A percentile compares a stretch with the other conserved stretches of the same genome.
Evolutionary conservation across 2,888 invertebrate species (phyloP).

Genomic region (Allacma fusca): DNA sequence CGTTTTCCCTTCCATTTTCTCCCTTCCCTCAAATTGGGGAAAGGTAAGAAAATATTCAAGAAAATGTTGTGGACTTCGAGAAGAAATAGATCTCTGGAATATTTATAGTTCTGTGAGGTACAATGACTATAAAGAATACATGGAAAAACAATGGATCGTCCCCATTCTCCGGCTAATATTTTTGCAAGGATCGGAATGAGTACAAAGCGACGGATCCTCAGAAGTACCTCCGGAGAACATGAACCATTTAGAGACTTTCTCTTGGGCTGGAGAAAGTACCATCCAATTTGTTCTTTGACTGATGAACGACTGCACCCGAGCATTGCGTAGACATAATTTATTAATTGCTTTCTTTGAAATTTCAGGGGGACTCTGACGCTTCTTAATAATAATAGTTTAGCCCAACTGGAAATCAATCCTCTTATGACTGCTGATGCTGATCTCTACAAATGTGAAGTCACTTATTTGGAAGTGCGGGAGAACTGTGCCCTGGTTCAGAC

Average conservation of each 20-base stretch:
- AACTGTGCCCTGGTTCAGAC: constrained; percentile 83
- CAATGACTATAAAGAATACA: constrained; percentile 40
- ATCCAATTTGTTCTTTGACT: too few relatives aligned
- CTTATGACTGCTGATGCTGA: constrained; percentile 79
- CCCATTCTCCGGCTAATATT: neutral
- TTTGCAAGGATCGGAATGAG: neutral
- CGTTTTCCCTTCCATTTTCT: too few relatives aligned
- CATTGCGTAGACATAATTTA: neutral
- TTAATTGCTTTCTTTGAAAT: constrained; percentile 41
- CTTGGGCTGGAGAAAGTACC: too few relatives aligned
- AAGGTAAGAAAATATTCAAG: constrained; percentile 4
- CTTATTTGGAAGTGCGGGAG: constrained; percentile 79
- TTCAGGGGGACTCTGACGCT: constrained; percentile 77
- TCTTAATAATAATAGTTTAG: constrained; percentile 72
- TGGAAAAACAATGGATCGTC: constrained; percentile 37
- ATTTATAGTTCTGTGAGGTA: too few relatives aligned
- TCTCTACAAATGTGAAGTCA: constrained; percentile 82
- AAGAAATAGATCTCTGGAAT: neutral
- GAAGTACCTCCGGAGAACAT: neutral
- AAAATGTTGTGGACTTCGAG: constrained; percentile 11
- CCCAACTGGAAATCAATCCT: constrained; percentile 74
- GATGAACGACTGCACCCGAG: too few relatives aligned
- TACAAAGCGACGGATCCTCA: neutral
- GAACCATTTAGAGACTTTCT: too few relatives aligned
- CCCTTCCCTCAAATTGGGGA: too few relatives aligned